Conservation (phyloP, 2,113 vertebrate genomes). For the Podarcis muralis region DNA sequence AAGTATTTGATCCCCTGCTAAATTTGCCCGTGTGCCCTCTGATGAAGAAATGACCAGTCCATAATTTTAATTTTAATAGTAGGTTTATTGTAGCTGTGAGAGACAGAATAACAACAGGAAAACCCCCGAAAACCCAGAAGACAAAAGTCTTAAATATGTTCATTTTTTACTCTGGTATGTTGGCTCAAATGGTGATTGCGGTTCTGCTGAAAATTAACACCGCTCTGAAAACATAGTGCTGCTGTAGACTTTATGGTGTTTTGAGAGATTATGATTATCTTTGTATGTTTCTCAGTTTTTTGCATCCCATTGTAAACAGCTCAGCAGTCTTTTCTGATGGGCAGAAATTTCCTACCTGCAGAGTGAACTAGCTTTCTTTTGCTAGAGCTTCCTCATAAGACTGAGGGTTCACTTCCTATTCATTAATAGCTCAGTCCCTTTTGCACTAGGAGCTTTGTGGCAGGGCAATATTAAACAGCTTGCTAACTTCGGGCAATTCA, state of each 20-base stretch:
- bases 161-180: background rate
- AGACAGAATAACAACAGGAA: no score
- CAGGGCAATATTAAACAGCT: background rate
- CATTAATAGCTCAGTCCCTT: background rate
- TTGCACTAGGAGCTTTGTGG: background rate
- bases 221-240: background rate
- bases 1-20: no score
- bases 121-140: no score
- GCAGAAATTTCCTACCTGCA: background rate
- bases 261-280: background rate
- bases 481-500: background rate
- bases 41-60: no score
- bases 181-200: background rate
- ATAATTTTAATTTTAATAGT: no score
- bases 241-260: background rate
- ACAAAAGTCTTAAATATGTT: no score
- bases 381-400: background rate
- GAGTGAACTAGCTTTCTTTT: background rate
- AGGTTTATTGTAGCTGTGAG: no score
- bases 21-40: no score
- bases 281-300: background rate
- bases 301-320: background rate
- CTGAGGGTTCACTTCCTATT: conserved; percentile 2
- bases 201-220: background rate
- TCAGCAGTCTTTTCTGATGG: background rate